Evolutionary conservation across 1,140 invertebrate species (phyloP).

Genomic region (Papilio glaucus): DNA sequence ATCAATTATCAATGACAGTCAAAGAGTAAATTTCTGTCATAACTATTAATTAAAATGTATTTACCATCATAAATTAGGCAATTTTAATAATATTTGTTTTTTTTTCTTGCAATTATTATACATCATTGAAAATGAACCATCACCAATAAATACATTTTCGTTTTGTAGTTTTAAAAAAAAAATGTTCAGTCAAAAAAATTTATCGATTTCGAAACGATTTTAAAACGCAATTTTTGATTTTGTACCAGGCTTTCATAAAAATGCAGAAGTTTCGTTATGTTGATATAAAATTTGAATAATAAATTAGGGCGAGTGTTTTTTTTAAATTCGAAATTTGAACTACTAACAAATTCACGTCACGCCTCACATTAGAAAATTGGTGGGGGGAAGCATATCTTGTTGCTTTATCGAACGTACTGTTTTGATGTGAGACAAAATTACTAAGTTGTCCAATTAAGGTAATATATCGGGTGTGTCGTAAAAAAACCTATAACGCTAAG

Average conservation of each 20-base stretch:
- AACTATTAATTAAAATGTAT: not conserved
- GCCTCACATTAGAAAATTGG: constrained; percentile 5
- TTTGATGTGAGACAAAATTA: not conserved
- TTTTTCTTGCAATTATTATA: not conserved
- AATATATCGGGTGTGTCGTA: not conserved
- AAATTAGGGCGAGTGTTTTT: constrained; percentile 17
- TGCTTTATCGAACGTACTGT: not conserved
- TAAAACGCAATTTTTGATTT: constrained; percentile 5
- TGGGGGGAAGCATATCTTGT: not conserved
- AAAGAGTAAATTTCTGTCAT: not conserved
- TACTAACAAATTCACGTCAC: not conserved
- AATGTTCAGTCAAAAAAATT: not conserved
- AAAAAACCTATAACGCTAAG: too few species aligned
- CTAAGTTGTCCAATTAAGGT: constrained; percentile 6
- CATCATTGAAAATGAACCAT: not conserved
- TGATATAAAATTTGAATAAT: constrained; percentile 14
- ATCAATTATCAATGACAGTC: not conserved
- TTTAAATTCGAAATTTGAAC: constrained; percentile 1
- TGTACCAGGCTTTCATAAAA: constrained; percentile 18
- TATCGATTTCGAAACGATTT: not conserved
- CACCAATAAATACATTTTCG: not conserved
- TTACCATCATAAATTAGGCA: not conserved
- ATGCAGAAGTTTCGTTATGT: constrained; percentile 3
- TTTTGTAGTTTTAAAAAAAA: not conserved
- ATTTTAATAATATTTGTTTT: not conserved